Percentiles rank a stretch among this genome's conserved stretches.
Conservation (phyloP, 2,797 vertebrate species). For the Pampus argenteus region DNA sequence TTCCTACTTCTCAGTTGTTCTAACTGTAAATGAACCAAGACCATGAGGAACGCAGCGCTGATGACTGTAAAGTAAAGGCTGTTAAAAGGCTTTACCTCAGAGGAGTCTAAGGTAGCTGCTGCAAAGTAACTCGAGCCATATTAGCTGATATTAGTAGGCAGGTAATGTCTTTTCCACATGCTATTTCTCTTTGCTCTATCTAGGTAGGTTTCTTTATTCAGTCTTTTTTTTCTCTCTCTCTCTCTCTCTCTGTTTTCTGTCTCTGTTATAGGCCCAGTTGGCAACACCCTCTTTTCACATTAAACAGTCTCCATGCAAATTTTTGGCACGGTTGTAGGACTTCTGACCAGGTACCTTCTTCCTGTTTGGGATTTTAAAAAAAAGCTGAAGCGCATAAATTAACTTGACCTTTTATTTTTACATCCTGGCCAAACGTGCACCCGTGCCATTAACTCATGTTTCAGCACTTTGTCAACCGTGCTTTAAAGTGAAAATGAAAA, state of each 20-base stretch:
- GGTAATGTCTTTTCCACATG: conserved; percentile 39
- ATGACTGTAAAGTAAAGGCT: conserved; percentile 31
- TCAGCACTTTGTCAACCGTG: conserved; percentile 1
- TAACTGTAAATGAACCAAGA: conserved; percentile 55
- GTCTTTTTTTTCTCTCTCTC: background rate
- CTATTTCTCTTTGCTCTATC: conserved; percentile 33
- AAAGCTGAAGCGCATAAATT: conserved; percentile 15
- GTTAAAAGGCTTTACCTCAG: conserved; percentile 35
- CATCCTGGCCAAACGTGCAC: conserved; percentile 15
- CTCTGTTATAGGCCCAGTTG: background rate
- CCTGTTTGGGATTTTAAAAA: conserved; percentile 14
- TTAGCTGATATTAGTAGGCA: conserved; percentile 16
- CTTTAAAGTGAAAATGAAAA: background rate
- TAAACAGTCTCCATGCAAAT: background rate
- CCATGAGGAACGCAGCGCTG: conserved; percentile 29
- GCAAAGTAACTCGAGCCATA: conserved; percentile 40
- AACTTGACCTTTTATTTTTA: conserved; percentile 15
- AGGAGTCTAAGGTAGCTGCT: conserved; percentile 28
- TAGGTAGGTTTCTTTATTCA: conserved; percentile 5
- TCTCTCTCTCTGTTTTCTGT: background rate
- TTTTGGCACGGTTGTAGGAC: background rate
- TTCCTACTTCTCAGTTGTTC: conserved; percentile 34
- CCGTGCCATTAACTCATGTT: background rate
- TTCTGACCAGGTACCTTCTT: conserved; percentile 3
- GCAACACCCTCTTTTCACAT: background rate